phyloP scores from a whole-genome alignment of 2,113 vertebrate species.

The Athene cunicularia region DNA sequence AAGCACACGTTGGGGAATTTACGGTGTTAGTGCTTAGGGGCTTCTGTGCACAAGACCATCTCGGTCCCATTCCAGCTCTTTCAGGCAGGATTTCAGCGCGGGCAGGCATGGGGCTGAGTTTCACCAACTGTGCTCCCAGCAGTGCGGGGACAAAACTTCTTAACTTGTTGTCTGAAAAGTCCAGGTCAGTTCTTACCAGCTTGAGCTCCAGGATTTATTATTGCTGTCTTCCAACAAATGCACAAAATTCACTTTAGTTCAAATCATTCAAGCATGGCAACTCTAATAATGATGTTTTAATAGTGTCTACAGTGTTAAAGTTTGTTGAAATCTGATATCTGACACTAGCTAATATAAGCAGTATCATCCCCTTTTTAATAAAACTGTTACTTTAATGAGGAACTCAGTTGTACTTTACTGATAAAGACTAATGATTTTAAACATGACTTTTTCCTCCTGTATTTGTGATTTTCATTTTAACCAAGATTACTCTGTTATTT shows the following conservation, averaged over 20 bases:
- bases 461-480: slow-evolving; percentile 79
- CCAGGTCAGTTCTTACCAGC: slow-evolving; percentile 34
- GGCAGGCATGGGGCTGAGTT: neutral
- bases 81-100: neutral
- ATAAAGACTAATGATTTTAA: slow-evolving; percentile 81
- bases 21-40: fast-evolving
- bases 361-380: slow-evolving; percentile 79
- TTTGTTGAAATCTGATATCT: slow-evolving; percentile 81
- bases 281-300: slow-evolving; percentile 85
- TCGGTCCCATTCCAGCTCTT: neutral
- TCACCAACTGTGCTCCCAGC: neutral
- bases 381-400: slow-evolving; percentile 78
- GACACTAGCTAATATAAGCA: slow-evolving; percentile 75
- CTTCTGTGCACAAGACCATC: neutral
- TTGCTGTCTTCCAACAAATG: slow-evolving; percentile 73
- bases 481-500: slow-evolving; percentile 72
- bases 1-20: fast-evolving
- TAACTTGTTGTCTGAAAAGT: slow-evolving; percentile 9
- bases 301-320: slow-evolving; percentile 74
- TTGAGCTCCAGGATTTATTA: slow-evolving; percentile 69
- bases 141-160: neutral
- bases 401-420: slow-evolving; percentile 74
- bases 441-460: slow-evolving; percentile 67
- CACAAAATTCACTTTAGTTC: slow-evolving; percentile 70
- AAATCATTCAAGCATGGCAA: slow-evolving; percentile 76